Evolutionary conservation across 2,888 invertebrate species (phyloP).

Genomic region (Drosophila maculinotata): DNA sequence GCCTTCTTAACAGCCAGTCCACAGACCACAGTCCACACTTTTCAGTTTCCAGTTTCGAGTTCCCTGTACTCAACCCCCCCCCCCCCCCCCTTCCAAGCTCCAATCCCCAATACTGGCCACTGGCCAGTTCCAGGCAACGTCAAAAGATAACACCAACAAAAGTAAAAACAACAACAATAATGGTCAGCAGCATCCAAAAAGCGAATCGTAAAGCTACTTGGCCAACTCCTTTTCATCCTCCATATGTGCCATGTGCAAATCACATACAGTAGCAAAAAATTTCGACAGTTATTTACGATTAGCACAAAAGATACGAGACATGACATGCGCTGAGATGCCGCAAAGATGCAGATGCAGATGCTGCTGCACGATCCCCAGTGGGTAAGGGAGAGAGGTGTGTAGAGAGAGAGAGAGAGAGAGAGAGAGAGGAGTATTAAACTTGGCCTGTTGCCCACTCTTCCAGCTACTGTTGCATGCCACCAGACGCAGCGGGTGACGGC

Average conservation of each 20-base stretch:
- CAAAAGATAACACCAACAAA: conserved; percentile 43
- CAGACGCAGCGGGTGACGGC: conserved; percentile 52
- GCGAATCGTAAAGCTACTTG: conserved; percentile 51
- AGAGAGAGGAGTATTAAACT: no score
- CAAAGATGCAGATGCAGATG: conserved; percentile 53
- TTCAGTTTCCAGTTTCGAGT: conserved; percentile 13
- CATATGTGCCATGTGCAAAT: conserved; percentile 70
- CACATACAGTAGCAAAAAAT: conserved; percentile 81
- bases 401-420: background rate
- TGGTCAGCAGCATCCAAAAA: conserved; percentile 41
- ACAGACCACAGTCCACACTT: background rate
- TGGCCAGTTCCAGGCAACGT: conserved; percentile 34
- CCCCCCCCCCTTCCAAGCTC: background rate
- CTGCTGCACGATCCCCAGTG: conserved; percentile 1
- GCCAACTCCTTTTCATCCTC: conserved; percentile 67
- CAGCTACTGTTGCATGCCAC: conserved; percentile 65
- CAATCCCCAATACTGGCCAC: background rate
- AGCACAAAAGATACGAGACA: conserved; percentile 80
- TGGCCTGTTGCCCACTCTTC: no score
- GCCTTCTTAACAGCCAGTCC: conserved; percentile 62
- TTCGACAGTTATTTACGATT: conserved; percentile 81
- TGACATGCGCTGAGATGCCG: conserved; percentile 76
- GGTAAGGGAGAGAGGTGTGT: background rate
- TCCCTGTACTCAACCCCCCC: background rate
- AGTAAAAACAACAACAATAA: conserved; percentile 23